Evolutionary conservation across 2,797 vertebrate genomes (phyloP), one percentile per base, ranked within the genome.

Genomic region (Peromyscus attwateri): DNA sequence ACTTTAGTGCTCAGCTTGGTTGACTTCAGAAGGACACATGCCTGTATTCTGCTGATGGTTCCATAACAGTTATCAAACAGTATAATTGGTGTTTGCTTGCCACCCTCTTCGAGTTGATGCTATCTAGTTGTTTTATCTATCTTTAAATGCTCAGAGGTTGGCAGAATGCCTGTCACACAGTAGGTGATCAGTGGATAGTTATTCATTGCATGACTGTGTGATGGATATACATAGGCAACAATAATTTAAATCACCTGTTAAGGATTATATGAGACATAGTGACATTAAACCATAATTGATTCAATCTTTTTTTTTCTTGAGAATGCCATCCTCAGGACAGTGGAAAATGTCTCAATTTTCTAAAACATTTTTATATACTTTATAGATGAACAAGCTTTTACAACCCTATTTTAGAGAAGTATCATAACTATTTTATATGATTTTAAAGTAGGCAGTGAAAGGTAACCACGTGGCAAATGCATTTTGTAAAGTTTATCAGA

Each of bases 391-490:
- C 85, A 76, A 62, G 25, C 21, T 89, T 85, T 89, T 77, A 27
- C 5, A 46, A 3, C 40, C 85, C n/a, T 82, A 14, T 62, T 96
- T 93, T 31, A 52, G 55, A 95, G 70, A 34, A 80, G 4, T 16
- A 64, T 27, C 34, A 29, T 73, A 66, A 27, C 6, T 82, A 73
- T 81, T 93, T 82, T 27, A 19, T 91, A 75, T 16, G 14, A 68
- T 25, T 82, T 95, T 60, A 89, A 97, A 92, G 89, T 82, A 73
- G 57, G 79, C 87, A 94, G 68, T 80, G 89, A 95, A 57, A 60
- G 25, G 12, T n/a, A 94, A 83, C 76, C 52, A 91, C 52, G 40
- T 87, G 43, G 62, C 46, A 89, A 95, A 84, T 85, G 25, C 9
- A 71, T 76, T 87, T 82, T 76, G 71, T 81, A 71, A 71, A 85